phyloP scores from a whole-genome alignment of 2,113 vertebrate genomes.

The Mesitornis unicolor region DNA sequence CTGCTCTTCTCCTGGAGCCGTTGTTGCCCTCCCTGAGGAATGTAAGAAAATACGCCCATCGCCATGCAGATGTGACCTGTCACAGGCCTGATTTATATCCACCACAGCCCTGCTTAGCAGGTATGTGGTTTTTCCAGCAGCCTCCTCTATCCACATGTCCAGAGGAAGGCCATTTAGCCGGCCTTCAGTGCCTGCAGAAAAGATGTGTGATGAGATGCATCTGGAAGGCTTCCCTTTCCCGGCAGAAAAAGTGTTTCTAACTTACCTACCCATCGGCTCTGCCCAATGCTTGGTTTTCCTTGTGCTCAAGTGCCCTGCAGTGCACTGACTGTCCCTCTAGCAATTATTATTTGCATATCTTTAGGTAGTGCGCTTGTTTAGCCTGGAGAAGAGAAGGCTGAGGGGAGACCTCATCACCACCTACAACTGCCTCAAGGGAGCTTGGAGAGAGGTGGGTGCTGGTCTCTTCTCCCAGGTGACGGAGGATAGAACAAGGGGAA shows the following conservation, averaged over 20 bases:
- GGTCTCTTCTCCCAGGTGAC: no score
- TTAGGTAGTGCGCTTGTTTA: background rate
- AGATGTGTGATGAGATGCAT: background rate
- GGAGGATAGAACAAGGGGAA: no score
- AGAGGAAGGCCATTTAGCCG: background rate
- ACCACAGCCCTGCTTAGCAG: background rate
- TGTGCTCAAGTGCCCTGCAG: background rate
- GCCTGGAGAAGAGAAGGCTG: no score
- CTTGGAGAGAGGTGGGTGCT: no score
- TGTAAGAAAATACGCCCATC: background rate
- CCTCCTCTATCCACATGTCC: fast-evolving
- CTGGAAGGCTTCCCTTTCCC: background rate
- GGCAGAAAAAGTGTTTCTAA: background rate
- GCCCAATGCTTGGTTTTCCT: background rate
- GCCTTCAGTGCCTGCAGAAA: background rate
- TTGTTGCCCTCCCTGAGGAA: background rate
- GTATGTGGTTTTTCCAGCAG: background rate
- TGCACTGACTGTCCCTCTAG: background rate
- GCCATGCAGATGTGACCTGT: background rate
- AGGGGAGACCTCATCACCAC: no score
- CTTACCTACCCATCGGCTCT: background rate
- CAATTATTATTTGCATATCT: background rate
- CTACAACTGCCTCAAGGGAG: no score
- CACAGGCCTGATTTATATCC: background rate
- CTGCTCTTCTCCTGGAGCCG: background rate